These are phyloP conservation scores for Harlomillsia oculata DNA, from an alignment of 1,140 invertebrate genomes.

Conservation along the genomic window DNA sequence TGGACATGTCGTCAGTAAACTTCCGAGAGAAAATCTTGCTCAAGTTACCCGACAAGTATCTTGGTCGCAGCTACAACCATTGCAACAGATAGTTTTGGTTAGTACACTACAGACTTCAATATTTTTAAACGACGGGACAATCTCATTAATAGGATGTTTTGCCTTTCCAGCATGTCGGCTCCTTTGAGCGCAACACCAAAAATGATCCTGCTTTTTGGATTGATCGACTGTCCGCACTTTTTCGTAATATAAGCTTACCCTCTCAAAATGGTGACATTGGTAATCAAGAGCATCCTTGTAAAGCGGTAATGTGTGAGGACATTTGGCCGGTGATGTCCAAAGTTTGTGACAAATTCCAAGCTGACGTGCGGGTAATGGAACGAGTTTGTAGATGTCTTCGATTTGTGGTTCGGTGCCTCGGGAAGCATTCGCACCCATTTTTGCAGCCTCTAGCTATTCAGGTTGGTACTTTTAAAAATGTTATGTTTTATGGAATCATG, in stretches of 20 bases:
- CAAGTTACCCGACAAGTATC: conserved; percentile 68
- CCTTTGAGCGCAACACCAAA: conserved; percentile 43
- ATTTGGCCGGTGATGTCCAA: conserved; percentile 76
- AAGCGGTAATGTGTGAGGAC: conserved; percentile 64
- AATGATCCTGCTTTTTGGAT: conserved; percentile 85
- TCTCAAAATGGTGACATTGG: conserved; percentile 46
- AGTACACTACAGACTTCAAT: neutral
- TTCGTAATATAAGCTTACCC: conserved; percentile 58
- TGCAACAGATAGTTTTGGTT: conserved; percentile 45
- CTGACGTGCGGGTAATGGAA: conserved; percentile 81
- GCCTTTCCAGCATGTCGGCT: conserved; percentile 35
- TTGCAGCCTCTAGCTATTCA: conserved; percentile 70
- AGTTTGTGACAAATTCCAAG: conserved; percentile 64
- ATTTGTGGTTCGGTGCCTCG: conserved; percentile 77
- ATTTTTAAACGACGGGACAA: conserved; percentile 1
- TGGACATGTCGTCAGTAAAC: conserved; percentile 53
- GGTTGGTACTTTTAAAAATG: conserved; percentile 41
- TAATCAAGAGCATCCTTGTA: conserved; percentile 60
- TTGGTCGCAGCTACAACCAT: conserved; percentile 59
- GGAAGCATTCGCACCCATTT: conserved; percentile 63
- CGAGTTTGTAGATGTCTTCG: conserved; percentile 78
- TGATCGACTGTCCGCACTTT: conserved; percentile 80
- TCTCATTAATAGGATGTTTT: neutral
- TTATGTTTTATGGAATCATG: no score
- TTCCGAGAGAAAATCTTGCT: conserved; percentile 54